Conservation (phyloP, 2,113 vertebrate genomes). For the Micronisus gabar region DNA sequence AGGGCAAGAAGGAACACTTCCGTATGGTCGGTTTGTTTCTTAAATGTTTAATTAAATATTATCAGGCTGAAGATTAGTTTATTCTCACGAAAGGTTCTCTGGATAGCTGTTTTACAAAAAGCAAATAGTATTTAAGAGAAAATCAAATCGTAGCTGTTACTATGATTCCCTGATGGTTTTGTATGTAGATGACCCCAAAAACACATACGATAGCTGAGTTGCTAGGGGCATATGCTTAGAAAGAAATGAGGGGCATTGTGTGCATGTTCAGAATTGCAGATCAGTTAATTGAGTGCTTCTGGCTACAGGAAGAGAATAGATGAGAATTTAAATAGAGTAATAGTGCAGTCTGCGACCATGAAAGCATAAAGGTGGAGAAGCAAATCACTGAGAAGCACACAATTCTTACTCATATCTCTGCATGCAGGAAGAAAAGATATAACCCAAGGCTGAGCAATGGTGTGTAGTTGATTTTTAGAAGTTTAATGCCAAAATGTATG, state of each 20-base stretch:
- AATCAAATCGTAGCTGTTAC: not conserved
- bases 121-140: not conserved
- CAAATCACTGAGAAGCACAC: not conserved
- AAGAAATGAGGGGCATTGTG: not conserved
- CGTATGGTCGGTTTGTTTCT: not conserved
- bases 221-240: not conserved
- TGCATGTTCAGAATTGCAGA: not conserved
- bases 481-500: not conserved
- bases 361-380: not conserved
- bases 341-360: not conserved
- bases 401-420: not conserved
- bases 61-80: not conserved
- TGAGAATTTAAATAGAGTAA: slow-evolving; percentile 30
- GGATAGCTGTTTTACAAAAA: not conserved
- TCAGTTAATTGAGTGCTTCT: not conserved
- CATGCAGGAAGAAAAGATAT: not conserved
- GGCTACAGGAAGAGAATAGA: not conserved
- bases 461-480: not conserved
- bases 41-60: not conserved
- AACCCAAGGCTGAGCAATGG: not conserved
- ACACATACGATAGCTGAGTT: not conserved
- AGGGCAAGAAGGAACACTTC: not conserved
- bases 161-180: not conserved
- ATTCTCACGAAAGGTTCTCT: not conserved
- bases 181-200: not conserved